Base-by-base conservation (phyloP, 2,797 vertebrate species). In the Galago senegalensis region DNA sequence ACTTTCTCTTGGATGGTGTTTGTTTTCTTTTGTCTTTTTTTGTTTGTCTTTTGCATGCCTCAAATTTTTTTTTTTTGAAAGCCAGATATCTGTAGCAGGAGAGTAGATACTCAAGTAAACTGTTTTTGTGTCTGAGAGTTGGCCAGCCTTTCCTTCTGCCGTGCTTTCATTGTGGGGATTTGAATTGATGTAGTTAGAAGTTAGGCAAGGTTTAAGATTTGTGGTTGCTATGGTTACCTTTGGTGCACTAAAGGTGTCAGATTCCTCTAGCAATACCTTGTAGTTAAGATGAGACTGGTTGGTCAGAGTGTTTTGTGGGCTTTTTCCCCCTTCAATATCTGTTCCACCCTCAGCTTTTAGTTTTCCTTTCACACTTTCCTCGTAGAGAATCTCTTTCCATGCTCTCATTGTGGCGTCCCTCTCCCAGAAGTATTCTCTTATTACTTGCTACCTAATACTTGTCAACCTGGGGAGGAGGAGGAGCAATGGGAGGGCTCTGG, bases 61-160 rank as follows among this genome's bases (percentile, higher is more conserved):
- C 67, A 60, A 20, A 29, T 46, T 40, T 69, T 56, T 80, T 80
- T 37, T 37, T 93, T 94, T 91, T 80, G 29, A 91, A 80, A 95
- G 27, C 3, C 29, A 49, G 46, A 27, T 13, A 14, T 79, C 56
- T 43, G 63, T 29, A 85, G 29, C 46, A 77, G 84, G 75, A 73
- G 34, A 88, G 11, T 34, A n/a, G 80, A n/a, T 34, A 69, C 31
- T 56, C 46, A 61, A 3, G 9, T 61, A 14, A 86, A 31, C 5
- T 20, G 34, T 60, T 89, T 91, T 80, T 61, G 67, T 9, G 2
- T 49, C 43, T 91, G 75, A 43, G 27, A 63, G 70, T 34, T 81
- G 87, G 23, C 63, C 61, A 0, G 0, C 80, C 11, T 95, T 96
- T 93, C 25, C 56, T 95, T 80, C 31, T 85, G 40, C 7, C 34